phyloP scores from a whole-genome alignment of 2,797 vertebrate species.

The Sebastes diploproa region DNA sequence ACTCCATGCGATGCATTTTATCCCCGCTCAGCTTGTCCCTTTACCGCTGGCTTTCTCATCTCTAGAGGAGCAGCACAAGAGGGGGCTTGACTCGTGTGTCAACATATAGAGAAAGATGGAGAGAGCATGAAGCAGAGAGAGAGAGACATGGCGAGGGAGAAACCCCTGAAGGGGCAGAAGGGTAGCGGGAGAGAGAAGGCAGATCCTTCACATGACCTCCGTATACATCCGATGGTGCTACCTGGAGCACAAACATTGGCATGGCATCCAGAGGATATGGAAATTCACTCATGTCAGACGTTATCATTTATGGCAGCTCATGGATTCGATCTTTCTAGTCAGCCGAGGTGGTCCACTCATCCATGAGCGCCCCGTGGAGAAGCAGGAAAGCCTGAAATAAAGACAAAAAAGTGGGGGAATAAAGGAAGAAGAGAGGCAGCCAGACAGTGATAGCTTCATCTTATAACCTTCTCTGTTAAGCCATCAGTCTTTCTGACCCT shows the following conservation, averaged over 20 bases:
- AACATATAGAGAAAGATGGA: constrained; percentile 21
- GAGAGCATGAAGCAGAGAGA: not conserved
- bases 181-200: not conserved
- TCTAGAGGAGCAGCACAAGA: constrained; percentile 5
- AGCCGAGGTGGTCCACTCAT: constrained; percentile 17
- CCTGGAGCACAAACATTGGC: constrained; percentile 51
- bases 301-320: constrained; percentile 45
- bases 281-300: constrained; percentile 40
- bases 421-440: constrained; percentile 12
- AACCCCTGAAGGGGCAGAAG: constrained; percentile 17
- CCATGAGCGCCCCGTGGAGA: constrained; percentile 20
- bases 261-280: constrained; percentile 47
- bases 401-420: constrained; percentile 2
- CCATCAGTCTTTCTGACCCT: constrained; percentile 80
- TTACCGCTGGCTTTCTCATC: constrained; percentile 1
- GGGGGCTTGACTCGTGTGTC: constrained; percentile 18
- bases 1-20: constrained; percentile 13
- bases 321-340: constrained; percentile 45
- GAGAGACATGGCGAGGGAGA: not conserved
- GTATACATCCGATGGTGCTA: constrained; percentile 38
- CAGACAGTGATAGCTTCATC: constrained; percentile 66
- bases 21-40: constrained; percentile 1
- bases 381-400: constrained; percentile 15
- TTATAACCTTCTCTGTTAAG: constrained; percentile 72
- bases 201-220: constrained; percentile 63